Percentiles rank a stretch among this genome's conserved stretches.
Conservation (phyloP, 2,797 vertebrate genomes). For the Silurus aristotelis region DNA sequence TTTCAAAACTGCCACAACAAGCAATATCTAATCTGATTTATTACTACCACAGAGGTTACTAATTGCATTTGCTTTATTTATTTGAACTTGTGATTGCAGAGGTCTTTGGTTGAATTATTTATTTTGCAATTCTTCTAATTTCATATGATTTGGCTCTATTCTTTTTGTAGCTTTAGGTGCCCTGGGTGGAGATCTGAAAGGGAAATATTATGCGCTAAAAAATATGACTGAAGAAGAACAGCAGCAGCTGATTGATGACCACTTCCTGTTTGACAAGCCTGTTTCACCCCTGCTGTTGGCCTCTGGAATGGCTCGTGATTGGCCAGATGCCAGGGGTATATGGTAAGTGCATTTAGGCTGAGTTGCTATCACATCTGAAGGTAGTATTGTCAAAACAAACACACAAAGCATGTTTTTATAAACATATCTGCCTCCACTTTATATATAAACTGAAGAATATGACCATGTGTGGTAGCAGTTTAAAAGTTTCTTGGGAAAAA, state of each 20-base stretch:
- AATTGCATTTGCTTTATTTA: no score
- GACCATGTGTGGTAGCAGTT: no score
- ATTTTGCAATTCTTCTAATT: background rate
- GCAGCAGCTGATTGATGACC: conserved; percentile 95
- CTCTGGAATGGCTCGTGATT: conserved; percentile 93
- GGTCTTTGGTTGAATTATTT: background rate
- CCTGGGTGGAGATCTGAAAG: conserved; percentile 89
- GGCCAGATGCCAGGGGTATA: conserved; percentile 93
- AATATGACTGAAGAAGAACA: conserved; percentile 92
- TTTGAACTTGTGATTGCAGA: no score
- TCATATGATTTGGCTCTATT: no score
- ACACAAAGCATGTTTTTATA: background rate
- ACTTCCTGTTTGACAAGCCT: conserved; percentile 96
- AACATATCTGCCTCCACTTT: background rate
- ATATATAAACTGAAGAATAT: no score
- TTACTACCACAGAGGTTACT: no score
- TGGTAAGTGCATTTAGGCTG: conserved; percentile 74
- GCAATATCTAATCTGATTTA: no score
- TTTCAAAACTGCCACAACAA: no score
- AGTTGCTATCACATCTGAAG: background rate
- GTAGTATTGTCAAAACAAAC: background rate
- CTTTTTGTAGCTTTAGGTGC: conserved; percentile 79
- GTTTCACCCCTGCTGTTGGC: conserved; percentile 92
- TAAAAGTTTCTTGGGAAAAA: no score
- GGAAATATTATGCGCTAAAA: conserved; percentile 90